Evolutionary conservation across 2,888 invertebrate genomes (phyloP).

Genomic region (Chrysomela aeneicollis): DNA sequence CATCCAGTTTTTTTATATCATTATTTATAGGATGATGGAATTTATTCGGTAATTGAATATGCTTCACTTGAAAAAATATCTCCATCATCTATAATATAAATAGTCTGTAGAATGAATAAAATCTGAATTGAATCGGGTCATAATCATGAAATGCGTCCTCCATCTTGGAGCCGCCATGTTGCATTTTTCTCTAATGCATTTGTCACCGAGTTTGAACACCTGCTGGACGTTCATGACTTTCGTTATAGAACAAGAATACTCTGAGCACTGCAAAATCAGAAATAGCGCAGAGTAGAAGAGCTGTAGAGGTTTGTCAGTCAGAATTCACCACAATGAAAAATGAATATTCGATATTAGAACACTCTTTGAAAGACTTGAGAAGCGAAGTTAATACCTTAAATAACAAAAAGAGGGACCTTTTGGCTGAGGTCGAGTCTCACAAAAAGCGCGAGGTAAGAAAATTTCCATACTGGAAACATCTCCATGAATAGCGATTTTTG

Average conservation of each 20-base stretch:
- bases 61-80: too few relatives aligned
- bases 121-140: too few relatives aligned
- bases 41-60: too few relatives aligned
- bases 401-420: conserved; percentile 56
- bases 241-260: conserved; percentile 52
- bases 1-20: not conserved
- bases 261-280: conserved; percentile 54
- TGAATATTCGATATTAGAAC: conserved; percentile 49
- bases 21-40: too few relatives aligned
- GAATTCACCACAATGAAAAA: conserved; percentile 56
- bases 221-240: not conserved
- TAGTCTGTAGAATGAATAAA: too few relatives aligned
- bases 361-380: conserved; percentile 48
- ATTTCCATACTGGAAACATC: not conserved
- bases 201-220: too few relatives aligned
- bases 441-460: conserved; percentile 54
- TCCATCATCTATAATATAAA: too few relatives aligned
- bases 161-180: too few relatives aligned
- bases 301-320: conserved; percentile 63
- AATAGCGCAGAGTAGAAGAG: conserved; percentile 61
- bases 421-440: conserved; percentile 52
- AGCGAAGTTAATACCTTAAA: conserved; percentile 40
- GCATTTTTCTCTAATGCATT: too few relatives aligned
- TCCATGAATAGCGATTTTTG: conserved; percentile 1
- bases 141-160: too few relatives aligned